Conservation (phyloP, 92 coral and sea anemone species). For the Hydrozoanthus gracilis region DNA sequence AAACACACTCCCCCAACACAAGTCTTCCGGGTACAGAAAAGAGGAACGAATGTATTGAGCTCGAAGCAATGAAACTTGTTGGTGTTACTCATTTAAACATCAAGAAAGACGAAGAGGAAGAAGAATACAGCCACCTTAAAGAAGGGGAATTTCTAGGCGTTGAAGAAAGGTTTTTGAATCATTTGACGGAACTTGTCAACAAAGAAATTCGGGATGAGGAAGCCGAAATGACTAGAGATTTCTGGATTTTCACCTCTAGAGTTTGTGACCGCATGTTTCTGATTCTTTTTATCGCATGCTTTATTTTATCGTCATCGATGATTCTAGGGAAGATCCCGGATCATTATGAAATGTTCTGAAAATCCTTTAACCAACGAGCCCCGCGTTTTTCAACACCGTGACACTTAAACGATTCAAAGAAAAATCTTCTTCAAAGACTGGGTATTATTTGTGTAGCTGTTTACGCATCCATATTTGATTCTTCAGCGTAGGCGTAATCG, state of each 20-base stretch:
- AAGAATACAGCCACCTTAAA: constrained; percentile 27
- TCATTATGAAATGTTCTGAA: constrained; percentile 64
- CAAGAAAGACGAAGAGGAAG: constrained; percentile 2
- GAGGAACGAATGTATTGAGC: constrained; percentile 1
- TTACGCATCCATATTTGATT: too few relatives aligned
- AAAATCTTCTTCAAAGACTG: not conserved
- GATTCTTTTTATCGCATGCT: constrained; percentile 66
- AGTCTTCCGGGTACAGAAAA: constrained; percentile 22
- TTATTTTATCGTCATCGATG: constrained; percentile 66
- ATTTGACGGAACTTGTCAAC: constrained; percentile 62
- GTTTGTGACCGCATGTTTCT: constrained; percentile 83
- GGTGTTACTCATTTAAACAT: constrained; percentile 55
- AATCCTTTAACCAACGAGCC: not conserved
- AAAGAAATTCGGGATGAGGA: constrained; percentile 46
- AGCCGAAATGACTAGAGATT: constrained; percentile 58
- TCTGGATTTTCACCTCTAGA: constrained; percentile 90
- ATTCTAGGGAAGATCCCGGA: constrained; percentile 83
- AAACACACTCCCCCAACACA: constrained; percentile 67
- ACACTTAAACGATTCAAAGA: not conserved
- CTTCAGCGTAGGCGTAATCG: too few relatives aligned
- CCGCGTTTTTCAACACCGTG: not conserved
- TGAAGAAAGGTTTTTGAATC: constrained; percentile 58
- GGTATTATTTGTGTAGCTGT: too few relatives aligned
- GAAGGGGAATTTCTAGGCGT: constrained; percentile 5
- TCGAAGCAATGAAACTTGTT: constrained; percentile 64